phyloP scores from a whole-genome alignment of 2,797 vertebrate species.

The Sternarchorhynchus goeldii region DNA sequence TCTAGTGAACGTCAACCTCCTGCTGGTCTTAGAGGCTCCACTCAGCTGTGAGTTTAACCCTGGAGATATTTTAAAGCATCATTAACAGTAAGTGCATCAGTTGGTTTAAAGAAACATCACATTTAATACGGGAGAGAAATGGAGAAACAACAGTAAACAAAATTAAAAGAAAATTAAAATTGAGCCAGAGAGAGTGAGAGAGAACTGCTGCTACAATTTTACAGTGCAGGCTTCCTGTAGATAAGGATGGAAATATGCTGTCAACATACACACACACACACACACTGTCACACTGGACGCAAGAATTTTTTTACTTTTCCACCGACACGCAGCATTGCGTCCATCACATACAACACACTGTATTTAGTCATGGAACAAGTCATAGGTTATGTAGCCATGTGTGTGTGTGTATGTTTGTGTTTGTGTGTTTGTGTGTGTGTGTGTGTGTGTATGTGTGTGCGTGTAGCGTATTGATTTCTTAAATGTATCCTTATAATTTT shows the following conservation, averaged over 20 bases:
- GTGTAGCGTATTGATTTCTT: too few species aligned
- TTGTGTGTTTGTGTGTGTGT: too few species aligned
- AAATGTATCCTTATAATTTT: too few species aligned
- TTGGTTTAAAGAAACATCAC: neutral
- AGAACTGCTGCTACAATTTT: slow-evolving; percentile 23
- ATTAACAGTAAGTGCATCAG: too few species aligned
- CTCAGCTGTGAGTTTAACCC: too few species aligned
- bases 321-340: neutral
- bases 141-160: too few species aligned
- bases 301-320: slow-evolving; percentile 23
- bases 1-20: too few species aligned
- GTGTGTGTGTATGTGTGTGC: neutral
- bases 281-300: slow-evolving; percentile 11
- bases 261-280: slow-evolving; percentile 11
- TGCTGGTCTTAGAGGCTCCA: too few species aligned
- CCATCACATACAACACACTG: slow-evolving; percentile 6
- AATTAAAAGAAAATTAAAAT: too few species aligned
- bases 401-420: neutral
- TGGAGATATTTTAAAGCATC: too few species aligned
- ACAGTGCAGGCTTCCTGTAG: slow-evolving; percentile 43
- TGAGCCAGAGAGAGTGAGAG: slow-evolving; percentile 1
- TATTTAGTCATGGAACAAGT: neutral
- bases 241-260: slow-evolving; percentile 35
- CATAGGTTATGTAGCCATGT: neutral
- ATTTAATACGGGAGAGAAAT: neutral